phyloP scores from a whole-genome alignment of 2,113 vertebrate genomes.

The Periophthalmus modestus region DNA sequence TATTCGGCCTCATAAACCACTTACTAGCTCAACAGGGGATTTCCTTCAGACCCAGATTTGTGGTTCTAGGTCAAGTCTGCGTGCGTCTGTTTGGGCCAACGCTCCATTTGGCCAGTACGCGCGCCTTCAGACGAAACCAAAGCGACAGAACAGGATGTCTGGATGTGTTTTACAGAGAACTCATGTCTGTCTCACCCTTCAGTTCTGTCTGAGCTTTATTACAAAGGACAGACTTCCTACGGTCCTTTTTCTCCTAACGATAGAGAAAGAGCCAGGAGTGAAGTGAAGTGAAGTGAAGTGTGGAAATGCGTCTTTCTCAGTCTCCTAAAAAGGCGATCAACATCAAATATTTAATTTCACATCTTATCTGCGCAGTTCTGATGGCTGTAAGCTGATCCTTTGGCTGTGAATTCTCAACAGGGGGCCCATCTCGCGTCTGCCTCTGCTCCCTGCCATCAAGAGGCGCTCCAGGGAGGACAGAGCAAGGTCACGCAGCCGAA shows the following conservation, averaged over 20 bases:
- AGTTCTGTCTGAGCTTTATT: slow-evolving; percentile 15
- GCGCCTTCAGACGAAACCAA: slow-evolving; percentile 43
- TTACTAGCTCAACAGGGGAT: slow-evolving; percentile 33
- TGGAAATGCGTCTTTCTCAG: slow-evolving; percentile 1
- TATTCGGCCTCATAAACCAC: slow-evolving; percentile 14
- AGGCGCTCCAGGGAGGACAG: slow-evolving; percentile 67
- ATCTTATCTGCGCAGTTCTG: slow-evolving; percentile 45
- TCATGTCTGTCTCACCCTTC: slow-evolving; percentile 16
- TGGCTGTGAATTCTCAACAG: slow-evolving; percentile 57
- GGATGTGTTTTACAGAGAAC: slow-evolving; percentile 58
- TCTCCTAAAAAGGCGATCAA: slow-evolving; percentile 35
- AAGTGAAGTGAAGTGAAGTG: slow-evolving; percentile 15
- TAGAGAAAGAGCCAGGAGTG: slow-evolving; percentile 13
- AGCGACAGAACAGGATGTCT: slow-evolving; percentile 57
- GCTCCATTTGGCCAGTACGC: slow-evolving; percentile 29
- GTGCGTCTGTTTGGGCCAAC: slow-evolving; percentile 31
- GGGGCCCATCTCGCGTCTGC: slow-evolving; percentile 51
- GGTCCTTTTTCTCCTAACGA: neutral
- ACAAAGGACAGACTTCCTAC: slow-evolving; percentile 15
- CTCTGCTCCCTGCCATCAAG: slow-evolving; percentile 55
- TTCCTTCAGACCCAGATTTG: slow-evolving; percentile 45
- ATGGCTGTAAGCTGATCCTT: slow-evolving; percentile 57
- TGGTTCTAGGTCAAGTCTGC: slow-evolving; percentile 31
- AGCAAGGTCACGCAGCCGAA: slow-evolving; percentile 61
- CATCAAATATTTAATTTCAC: slow-evolving; percentile 45